Evolutionary conservation across 2,888 invertebrate species (phyloP).

Genomic region (Xylota sylvarum): DNA sequence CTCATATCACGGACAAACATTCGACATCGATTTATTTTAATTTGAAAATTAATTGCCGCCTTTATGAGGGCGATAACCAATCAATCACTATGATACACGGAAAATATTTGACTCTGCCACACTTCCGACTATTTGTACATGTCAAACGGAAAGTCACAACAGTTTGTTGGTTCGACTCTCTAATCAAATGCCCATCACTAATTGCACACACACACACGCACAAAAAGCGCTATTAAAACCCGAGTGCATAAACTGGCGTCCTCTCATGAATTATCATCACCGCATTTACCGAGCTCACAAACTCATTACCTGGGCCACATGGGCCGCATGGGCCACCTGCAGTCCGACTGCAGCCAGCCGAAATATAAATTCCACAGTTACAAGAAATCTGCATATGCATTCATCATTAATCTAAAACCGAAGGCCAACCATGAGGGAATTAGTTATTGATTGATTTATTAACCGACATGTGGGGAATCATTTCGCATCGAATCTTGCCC

Average conservation of each 20-base stretch:
- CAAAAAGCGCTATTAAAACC: conserved; percentile 49
- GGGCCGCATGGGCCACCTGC: conserved; percentile 37
- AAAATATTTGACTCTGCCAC: not conserved
- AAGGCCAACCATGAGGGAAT: conserved; percentile 77
- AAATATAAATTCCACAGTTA: conserved; percentile 64
- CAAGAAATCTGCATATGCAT: conserved; percentile 75
- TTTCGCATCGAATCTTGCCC: conserved; percentile 57
- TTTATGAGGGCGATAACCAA: conserved; percentile 7
- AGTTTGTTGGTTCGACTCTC: conserved; percentile 32
- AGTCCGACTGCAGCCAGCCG: conserved; percentile 38
- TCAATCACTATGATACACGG: not conserved
- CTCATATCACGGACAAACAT: not conserved
- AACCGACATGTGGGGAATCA: conserved; percentile 76
- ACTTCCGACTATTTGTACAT: conserved; percentile 23
- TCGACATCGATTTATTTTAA: conserved; percentile 1
- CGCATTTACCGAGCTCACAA: conserved; percentile 32
- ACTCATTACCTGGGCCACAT: conserved; percentile 46
- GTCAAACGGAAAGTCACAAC: conserved; percentile 30
- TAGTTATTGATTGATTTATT: conserved; percentile 79
- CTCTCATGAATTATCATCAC: conserved; percentile 66
- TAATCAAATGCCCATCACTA: conserved; percentile 51
- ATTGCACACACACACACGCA: conserved; percentile 37
- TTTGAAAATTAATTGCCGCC: conserved; percentile 24
- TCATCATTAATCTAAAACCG: conserved; percentile 78
- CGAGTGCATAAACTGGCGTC: conserved; percentile 25